phyloP scores from a whole-genome alignment of 2,797 vertebrate species.

The Scyliorhinus canicula region DNA sequence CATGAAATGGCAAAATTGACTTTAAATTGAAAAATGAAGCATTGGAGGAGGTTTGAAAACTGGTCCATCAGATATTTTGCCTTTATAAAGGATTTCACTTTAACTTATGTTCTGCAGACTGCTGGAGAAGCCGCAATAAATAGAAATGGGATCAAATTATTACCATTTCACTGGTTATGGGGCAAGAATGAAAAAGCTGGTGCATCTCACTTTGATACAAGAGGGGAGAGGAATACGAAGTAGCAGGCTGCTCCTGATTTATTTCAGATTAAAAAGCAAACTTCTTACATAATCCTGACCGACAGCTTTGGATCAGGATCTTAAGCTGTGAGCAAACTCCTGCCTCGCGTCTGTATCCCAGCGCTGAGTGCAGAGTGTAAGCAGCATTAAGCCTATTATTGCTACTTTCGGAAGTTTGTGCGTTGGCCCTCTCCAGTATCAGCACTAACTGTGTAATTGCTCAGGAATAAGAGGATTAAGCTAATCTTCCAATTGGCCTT shows the following conservation, averaged over 20 bases:
- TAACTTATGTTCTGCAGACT: background rate
- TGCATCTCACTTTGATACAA: background rate
- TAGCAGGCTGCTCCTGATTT: background rate
- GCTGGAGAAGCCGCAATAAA: background rate
- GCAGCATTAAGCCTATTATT: constrained; percentile 26
- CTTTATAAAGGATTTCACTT: background rate
- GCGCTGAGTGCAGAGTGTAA: background rate
- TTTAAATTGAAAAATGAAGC: background rate
- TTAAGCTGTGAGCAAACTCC: background rate
- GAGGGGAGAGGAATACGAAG: background rate
- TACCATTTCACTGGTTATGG: background rate
- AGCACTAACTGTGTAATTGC: constrained; percentile 34
- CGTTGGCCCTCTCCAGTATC: constrained; percentile 23
- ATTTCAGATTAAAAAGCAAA: constrained; percentile 11
- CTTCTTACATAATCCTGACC: background rate
- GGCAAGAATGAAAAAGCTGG: background rate
- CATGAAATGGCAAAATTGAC: constrained; percentile 18
- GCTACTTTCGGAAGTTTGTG: constrained; percentile 14
- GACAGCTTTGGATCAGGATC: constrained; percentile 8
- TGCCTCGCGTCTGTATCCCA: background rate
- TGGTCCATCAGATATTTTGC: constrained; percentile 10
- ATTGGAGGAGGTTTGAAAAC: background rate
- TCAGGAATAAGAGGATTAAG: constrained; percentile 36
- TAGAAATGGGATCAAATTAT: background rate
- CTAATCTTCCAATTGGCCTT: constrained; percentile 34